These are phyloP conservation scores for Phoeniculus purpureus DNA, from an alignment of 2,797 vertebrate genomes.

Conservation along the genomic window DNA sequence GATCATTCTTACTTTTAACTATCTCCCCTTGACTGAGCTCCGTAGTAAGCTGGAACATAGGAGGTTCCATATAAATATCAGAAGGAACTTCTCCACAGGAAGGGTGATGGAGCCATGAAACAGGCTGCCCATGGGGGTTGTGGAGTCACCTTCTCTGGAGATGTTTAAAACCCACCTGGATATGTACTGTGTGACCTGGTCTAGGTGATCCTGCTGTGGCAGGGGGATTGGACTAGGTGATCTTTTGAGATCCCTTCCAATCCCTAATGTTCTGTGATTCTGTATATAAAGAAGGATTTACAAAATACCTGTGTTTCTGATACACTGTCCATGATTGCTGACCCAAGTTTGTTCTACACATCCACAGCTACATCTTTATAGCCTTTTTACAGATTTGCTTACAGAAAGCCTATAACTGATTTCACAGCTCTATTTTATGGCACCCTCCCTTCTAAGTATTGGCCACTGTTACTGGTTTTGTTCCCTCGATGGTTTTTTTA, in stretches of 20 bases:
- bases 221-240: too few relatives aligned
- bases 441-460: neutral
- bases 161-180: too few relatives aligned
- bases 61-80: too few relatives aligned
- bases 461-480: neutral
- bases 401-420: neutral
- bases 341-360: neutral
- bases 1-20: neutral
- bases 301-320: neutral
- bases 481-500: neutral
- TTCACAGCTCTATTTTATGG: neutral
- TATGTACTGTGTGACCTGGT: too few relatives aligned
- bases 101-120: too few relatives aligned
- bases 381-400: neutral
- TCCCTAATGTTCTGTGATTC: too few relatives aligned
- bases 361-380: neutral
- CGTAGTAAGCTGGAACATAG: too few relatives aligned
- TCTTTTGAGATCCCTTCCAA: too few relatives aligned
- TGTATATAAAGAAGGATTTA: neutral
- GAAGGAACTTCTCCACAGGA: too few relatives aligned
- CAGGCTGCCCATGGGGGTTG: too few relatives aligned
- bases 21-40: neutral
- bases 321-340: neutral
- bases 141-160: too few relatives aligned
- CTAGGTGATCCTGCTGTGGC: too few relatives aligned